Percentiles rank a stretch among this genome's conserved stretches.
These are phyloP conservation scores for Vipera latastei DNA, from an alignment of 2,797 vertebrate species.

Conservation along the genomic window DNA sequence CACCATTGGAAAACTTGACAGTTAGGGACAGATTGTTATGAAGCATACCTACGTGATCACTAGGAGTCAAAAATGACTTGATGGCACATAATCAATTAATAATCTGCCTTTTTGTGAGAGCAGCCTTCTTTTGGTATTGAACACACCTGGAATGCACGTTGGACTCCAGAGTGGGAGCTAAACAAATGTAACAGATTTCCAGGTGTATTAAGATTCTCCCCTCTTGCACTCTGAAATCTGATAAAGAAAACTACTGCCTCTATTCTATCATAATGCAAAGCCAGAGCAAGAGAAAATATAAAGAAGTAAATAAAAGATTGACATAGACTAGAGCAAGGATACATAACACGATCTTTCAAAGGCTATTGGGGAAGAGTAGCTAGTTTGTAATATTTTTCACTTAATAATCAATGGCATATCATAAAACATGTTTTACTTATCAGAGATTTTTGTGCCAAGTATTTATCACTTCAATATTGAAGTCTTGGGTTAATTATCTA, in stretches of 20 bases:
- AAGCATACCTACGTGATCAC: not conserved
- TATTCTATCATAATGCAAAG: not conserved
- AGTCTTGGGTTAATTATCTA: not conserved
- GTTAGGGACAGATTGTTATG: not conserved
- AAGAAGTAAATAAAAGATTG: not conserved
- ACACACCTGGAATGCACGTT: not conserved
- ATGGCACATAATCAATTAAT: not conserved
- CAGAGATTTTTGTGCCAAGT: not conserved
- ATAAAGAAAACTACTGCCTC: not conserved
- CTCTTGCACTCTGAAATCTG: not conserved
- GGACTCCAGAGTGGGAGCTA: not conserved
- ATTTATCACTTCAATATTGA: not conserved
- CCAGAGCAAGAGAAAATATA: not conserved
- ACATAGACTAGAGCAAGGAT: not conserved
- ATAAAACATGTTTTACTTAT: not conserved
- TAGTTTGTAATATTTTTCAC: not conserved
- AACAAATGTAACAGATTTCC: not conserved
- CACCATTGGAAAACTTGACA: not conserved
- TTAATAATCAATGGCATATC: not conserved
- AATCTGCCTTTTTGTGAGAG: not conserved
- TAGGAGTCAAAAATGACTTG: not conserved
- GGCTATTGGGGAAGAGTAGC: not conserved
- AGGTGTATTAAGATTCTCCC: not conserved
- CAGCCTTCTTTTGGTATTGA: not conserved
- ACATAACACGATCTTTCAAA: not conserved